Conservation (phyloP, 2,888 invertebrate species). For the Drosophila nr. fundita region DNA sequence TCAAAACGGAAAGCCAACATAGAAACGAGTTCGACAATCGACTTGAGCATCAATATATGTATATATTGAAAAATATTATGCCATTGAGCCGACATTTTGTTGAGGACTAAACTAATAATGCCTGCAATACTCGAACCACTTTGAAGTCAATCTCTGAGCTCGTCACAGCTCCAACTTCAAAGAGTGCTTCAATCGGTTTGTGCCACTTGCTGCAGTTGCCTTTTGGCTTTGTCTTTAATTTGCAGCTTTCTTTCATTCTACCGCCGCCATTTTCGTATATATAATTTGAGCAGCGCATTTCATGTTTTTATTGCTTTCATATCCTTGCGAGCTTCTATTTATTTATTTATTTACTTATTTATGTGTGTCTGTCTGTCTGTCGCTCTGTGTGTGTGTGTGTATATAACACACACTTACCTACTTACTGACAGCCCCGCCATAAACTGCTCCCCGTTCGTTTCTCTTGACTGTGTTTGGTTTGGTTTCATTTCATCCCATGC, state of each 20-base stretch:
- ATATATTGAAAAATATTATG: too few relatives aligned
- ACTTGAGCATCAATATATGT: background rate
- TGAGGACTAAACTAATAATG: background rate
- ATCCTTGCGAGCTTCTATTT: constrained; percentile 53
- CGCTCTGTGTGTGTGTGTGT: constrained; percentile 30
- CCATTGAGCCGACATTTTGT: background rate
- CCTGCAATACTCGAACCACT: background rate
- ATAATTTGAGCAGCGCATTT: constrained; percentile 61
- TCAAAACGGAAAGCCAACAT: background rate
- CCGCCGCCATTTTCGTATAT: constrained; percentile 45
- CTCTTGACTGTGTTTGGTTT: constrained; percentile 42
- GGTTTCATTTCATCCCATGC: constrained; percentile 73
- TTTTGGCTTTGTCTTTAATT: constrained; percentile 56
- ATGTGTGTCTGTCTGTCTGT: constrained; percentile 60
- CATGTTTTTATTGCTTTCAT: constrained; percentile 67
- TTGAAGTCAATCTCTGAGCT: background rate
- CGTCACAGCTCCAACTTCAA: background rate
- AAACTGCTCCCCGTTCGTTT: constrained; percentile 15
- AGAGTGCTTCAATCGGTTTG: constrained; percentile 9
- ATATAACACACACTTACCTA: constrained; percentile 69
- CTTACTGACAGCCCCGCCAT: constrained; percentile 49
- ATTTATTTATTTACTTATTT: constrained; percentile 60
- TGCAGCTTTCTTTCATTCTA: constrained; percentile 31
- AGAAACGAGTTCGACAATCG: background rate
- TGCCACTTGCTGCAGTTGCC: constrained; percentile 36